Evolutionary conservation across 2,797 vertebrate species (phyloP), one percentile per base, ranked within the genome.

Genomic region (Leptodactylus fallax): DNA sequence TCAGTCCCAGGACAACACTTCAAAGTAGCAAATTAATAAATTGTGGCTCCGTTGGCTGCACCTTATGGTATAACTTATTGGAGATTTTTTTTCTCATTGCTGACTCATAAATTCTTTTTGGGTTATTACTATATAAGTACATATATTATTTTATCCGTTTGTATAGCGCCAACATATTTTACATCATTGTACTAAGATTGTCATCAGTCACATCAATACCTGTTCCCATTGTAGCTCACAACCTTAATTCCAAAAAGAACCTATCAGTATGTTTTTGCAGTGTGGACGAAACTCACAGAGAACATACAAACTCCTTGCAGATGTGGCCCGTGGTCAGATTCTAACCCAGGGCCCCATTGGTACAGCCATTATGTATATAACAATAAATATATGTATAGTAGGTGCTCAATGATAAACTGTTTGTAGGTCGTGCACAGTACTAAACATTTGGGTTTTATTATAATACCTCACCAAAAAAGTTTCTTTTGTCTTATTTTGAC

Each of bases 21-120:
- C 25, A 81, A 88, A 79, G 81, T 19, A 63, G 19, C 56, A 88
- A 85, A 85, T 74, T 58, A 49, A 80, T 74, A 77, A 58, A 77
- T 47, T 79, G 74, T 47, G 60, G 77, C 7, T 45, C 11, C 55
- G 74, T 84, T 85, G 77, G 77, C 65, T 45, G 87, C 76, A 74
- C 80, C 21, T 83, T 87, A 23, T 27, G 77, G 23, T 49, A 23
- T 8, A 3, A 85, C 77, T 61, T 77, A 61, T 85, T 77, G 63
- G 36, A 4, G 49, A 12, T 76, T 49, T 72, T 58, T 81, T 56
- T 86, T 16, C 11, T 76, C 58, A 63, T 53, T 23, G 49, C 63
- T 86, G 78, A 72, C 65, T 81, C 27, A 63, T 51, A 81, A 49
- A 47, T 76, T 47, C 51, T 47, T 49, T 77, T 51, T 63, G n/a